Percentiles rank a stretch among this genome's conserved stretches.
phyloP scores from a whole-genome alignment of 1,140 invertebrate genomes.

The Conus betulinus region DNA sequence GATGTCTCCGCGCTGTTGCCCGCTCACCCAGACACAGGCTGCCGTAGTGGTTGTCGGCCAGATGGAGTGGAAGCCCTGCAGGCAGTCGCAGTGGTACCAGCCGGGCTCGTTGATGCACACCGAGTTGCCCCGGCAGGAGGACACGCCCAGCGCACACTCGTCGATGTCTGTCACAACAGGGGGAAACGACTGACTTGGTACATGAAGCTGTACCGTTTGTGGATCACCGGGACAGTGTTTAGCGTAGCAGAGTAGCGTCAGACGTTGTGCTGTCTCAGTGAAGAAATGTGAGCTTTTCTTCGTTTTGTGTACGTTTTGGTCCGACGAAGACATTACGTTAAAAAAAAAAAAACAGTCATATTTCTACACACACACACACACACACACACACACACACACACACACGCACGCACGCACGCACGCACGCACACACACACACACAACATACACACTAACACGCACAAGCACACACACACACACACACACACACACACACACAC shows the following conservation, averaged over 20 bases:
- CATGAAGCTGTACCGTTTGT: too few relatives aligned
- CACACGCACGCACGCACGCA: background rate
- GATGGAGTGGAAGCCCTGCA: slow-evolving; percentile 87
- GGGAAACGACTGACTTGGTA: too few relatives aligned
- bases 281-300: too few relatives aligned
- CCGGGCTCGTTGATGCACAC: slow-evolving; percentile 93
- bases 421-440: background rate
- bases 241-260: background rate
- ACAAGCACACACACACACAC: too few relatives aligned
- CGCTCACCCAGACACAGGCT: slow-evolving; percentile 81
- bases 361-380: background rate
- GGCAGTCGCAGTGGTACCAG: slow-evolving; percentile 93
- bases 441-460: background rate
- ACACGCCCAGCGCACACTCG: slow-evolving; percentile 87
- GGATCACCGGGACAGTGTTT: too few relatives aligned
- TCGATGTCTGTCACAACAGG: slow-evolving; percentile 82
- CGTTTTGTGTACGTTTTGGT: too few relatives aligned
- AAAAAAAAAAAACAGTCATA: background rate
- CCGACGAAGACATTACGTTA: too few relatives aligned
- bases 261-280: background rate
- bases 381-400: background rate
- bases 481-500: too few relatives aligned
- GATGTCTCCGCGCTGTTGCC: too few relatives aligned
- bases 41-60: slow-evolving; percentile 84
- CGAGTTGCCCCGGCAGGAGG: slow-evolving; percentile 85